Conservation (phyloP, 92 coral and sea anemone genomes). For the Chrysogorgia sp. region DNA sequence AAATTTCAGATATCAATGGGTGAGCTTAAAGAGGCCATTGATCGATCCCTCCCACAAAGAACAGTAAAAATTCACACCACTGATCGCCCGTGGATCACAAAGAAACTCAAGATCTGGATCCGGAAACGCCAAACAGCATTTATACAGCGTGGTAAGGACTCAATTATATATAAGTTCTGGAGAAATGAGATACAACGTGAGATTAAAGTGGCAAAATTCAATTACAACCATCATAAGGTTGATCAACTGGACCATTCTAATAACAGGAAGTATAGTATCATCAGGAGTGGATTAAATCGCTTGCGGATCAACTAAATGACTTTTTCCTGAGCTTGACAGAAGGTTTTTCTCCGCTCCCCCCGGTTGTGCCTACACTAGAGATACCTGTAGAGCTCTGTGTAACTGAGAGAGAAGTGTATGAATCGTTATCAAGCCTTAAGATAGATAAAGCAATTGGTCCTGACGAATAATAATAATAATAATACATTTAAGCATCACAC, state of each 20-base stretch:
- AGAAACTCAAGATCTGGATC: slow-evolving; percentile 37
- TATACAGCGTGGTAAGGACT: slow-evolving; percentile 38
- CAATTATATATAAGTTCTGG: slow-evolving; percentile 36
- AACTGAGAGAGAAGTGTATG: slow-evolving; percentile 24
- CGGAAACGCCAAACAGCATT: slow-evolving; percentile 46
- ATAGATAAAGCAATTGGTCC: slow-evolving; percentile 44
- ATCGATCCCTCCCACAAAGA: slow-evolving; percentile 34
- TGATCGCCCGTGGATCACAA: slow-evolving; percentile 56
- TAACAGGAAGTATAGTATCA: slow-evolving; percentile 48
- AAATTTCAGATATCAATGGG: slow-evolving; percentile 11
- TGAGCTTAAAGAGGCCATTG: slow-evolving; percentile 29
- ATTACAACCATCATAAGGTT: neutral
- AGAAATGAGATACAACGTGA: slow-evolving; percentile 37
- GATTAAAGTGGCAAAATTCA: slow-evolving; percentile 17
- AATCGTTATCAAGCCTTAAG: slow-evolving; percentile 30
- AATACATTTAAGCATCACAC: no score
- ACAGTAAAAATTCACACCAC: slow-evolving; percentile 24
- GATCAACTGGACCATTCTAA: neutral
- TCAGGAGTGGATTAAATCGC: slow-evolving; percentile 28
- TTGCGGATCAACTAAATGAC: slow-evolving; percentile 53
- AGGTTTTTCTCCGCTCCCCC: slow-evolving; percentile 37
- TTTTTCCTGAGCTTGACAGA: slow-evolving; percentile 46
- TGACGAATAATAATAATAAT: no score
- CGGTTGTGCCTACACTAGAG: slow-evolving; percentile 17
- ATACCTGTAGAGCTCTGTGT: slow-evolving; percentile 49